phyloP scores from a whole-genome alignment of 2,888 invertebrate genomes.

The Microplitis deprimator region DNA sequence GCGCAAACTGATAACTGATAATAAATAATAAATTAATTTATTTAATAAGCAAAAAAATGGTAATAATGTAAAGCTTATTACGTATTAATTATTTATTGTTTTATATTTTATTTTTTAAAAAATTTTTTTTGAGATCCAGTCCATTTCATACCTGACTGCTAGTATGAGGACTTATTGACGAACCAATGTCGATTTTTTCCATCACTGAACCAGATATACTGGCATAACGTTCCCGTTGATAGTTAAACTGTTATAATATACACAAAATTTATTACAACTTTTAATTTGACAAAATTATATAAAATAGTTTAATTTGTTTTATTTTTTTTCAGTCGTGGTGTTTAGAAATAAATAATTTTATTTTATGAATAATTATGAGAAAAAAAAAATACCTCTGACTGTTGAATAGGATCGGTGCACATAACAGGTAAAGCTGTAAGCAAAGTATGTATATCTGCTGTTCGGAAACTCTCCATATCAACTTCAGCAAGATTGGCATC shows the following conservation, averaged over 20 bases:
- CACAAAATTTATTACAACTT: neutral
- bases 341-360: constrained; percentile 24
- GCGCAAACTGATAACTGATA: constrained; percentile 1
- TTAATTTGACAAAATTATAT: neutral
- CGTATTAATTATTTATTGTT: constrained; percentile 3
- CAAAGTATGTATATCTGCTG: constrained; percentile 91
- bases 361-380: neutral
- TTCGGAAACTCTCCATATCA: constrained; percentile 94
- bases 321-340: constrained; percentile 18
- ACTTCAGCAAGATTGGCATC: constrained; percentile 95
- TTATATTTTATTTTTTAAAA: neutral
- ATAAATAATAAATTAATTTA: neutral
- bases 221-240: constrained; percentile 86
- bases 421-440: constrained; percentile 84
- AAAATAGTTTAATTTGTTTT: constrained; percentile 13
- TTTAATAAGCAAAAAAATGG: constrained; percentile 36
- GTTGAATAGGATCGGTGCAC: constrained; percentile 70
- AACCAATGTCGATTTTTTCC: constrained; percentile 85
- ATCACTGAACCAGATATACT: constrained; percentile 86
- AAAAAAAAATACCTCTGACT: constrained; percentile 63
- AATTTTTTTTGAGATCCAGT: constrained; percentile 40
- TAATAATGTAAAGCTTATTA: constrained; percentile 12
- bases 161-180: constrained; percentile 82
- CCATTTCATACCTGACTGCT: constrained; percentile 78
- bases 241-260: constrained; percentile 77